Conservation (phyloP, 2,113 vertebrate species). For the Dendropsophus ebraccatus region DNA sequence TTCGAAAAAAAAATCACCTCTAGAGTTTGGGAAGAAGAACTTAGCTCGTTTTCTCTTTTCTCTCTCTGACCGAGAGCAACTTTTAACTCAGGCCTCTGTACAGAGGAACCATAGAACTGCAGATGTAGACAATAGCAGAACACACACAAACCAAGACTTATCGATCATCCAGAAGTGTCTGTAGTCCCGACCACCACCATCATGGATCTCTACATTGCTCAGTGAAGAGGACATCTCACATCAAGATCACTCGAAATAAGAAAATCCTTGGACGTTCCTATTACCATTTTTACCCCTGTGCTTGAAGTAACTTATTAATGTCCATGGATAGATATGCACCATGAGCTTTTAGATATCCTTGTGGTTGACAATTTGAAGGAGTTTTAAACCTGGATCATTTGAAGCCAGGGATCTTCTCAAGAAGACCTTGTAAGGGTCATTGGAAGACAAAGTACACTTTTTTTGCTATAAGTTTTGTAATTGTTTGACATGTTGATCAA, state of each 20-base stretch:
- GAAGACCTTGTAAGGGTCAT: slow-evolving; percentile 10
- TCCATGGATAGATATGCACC: slow-evolving; percentile 37
- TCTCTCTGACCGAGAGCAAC: slow-evolving; percentile 80
- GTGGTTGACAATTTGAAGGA: slow-evolving; percentile 1
- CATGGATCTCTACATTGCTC: slow-evolving; percentile 21
- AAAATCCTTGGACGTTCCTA: slow-evolving; percentile 20
- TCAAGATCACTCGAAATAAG: slow-evolving; percentile 6
- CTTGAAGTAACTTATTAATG: slow-evolving; percentile 12
- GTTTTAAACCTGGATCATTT: background rate
- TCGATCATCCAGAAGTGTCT: slow-evolving; percentile 18
- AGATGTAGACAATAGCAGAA: slow-evolving; percentile 68
- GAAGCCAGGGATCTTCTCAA: slow-evolving; percentile 22
- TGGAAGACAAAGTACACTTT: slow-evolving; percentile 46
- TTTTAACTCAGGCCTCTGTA: slow-evolving; percentile 96
- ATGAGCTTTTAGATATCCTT: slow-evolving; percentile 10
- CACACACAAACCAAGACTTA: slow-evolving; percentile 63
- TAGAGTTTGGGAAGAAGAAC: slow-evolving; percentile 44
- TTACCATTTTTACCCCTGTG: background rate
- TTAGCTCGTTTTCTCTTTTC: slow-evolving; percentile 15
- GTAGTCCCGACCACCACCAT: background rate
- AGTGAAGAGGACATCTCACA: background rate
- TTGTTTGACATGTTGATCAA: slow-evolving; percentile 46
- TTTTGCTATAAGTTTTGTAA: slow-evolving; percentile 59
- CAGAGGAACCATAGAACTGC: slow-evolving; percentile 84
- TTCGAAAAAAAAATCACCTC: slow-evolving; percentile 40